phyloP scores from a whole-genome alignment of 1,140 invertebrate genomes.

The Cydia amplana region DNA sequence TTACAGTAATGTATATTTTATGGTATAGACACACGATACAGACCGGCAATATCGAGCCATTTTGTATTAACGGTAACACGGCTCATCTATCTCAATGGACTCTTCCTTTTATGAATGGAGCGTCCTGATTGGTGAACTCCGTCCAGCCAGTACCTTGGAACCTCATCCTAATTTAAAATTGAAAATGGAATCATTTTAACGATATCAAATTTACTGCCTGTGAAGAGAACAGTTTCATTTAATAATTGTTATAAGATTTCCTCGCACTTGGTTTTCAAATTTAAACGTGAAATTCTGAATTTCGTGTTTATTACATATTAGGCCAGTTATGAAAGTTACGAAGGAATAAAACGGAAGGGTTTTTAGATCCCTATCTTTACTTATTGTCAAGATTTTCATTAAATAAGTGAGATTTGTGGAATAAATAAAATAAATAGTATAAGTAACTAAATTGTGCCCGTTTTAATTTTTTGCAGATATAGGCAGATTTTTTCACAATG shows the following conservation, averaged over 20 bases:
- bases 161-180: conserved; percentile 53
- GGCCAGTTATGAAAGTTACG: neutral
- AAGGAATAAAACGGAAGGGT: neutral
- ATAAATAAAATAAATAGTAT: too few species aligned
- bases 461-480: too few species aligned
- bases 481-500: too few species aligned
- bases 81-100: conserved; percentile 42
- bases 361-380: neutral
- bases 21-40: neutral
- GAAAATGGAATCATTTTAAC: conserved; percentile 58
- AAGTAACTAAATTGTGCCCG: too few species aligned
- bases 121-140: conserved; percentile 39
- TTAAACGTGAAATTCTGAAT: neutral
- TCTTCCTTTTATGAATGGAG: conserved; percentile 46
- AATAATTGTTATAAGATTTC: conserved; percentile 3
- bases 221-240: conserved; percentile 28
- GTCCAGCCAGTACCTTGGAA: conserved; percentile 34
- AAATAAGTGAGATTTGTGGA: too few species aligned
- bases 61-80: conserved; percentile 43
- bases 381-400: too few species aligned
- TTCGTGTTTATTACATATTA: neutral
- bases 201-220: conserved; percentile 36
- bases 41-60: conserved; percentile 12
- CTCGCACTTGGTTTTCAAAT: neutral
- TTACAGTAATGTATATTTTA: conserved; percentile 15